phyloP scores from a whole-genome alignment of 2,797 vertebrate species.

The Calcarius lapponicus region DNA sequence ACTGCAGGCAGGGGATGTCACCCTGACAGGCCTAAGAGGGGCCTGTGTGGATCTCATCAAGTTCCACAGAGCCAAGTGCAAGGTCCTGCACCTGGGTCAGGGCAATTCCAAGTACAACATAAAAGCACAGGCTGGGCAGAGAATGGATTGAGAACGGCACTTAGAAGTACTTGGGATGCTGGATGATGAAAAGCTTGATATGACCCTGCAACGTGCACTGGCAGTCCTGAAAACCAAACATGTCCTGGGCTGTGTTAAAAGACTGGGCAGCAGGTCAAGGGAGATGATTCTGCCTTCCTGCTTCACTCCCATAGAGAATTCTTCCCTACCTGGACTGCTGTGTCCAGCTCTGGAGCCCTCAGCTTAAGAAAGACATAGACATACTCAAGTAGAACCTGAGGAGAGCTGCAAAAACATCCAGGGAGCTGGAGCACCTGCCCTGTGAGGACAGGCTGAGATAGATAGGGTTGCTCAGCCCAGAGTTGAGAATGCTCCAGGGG shows the following conservation, averaged over 20 bases:
- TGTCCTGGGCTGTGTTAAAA: background rate
- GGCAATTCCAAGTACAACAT: background rate
- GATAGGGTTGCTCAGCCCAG: background rate
- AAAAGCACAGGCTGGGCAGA: background rate
- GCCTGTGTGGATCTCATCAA: background rate
- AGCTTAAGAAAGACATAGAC: background rate
- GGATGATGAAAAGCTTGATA: background rate
- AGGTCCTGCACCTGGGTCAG: background rate
- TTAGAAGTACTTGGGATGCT: background rate
- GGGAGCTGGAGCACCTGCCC: background rate
- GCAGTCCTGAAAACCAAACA: background rate
- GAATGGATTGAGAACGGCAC: background rate
- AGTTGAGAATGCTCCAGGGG: background rate
- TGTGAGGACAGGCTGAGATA: background rate
- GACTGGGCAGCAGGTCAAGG: background rate
- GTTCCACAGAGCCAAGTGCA: background rate
- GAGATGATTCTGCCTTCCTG: background rate
- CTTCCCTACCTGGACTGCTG: background rate
- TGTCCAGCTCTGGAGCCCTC: background rate
- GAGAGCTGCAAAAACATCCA: background rate
- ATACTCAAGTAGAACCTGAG: background rate
- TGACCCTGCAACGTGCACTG: accelerated
- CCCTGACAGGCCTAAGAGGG: background rate
- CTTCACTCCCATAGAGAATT: background rate
- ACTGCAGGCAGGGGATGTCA: background rate